Conservation (phyloP, 1,140 invertebrate genomes). For the Neodiprion virginianus region DNA sequence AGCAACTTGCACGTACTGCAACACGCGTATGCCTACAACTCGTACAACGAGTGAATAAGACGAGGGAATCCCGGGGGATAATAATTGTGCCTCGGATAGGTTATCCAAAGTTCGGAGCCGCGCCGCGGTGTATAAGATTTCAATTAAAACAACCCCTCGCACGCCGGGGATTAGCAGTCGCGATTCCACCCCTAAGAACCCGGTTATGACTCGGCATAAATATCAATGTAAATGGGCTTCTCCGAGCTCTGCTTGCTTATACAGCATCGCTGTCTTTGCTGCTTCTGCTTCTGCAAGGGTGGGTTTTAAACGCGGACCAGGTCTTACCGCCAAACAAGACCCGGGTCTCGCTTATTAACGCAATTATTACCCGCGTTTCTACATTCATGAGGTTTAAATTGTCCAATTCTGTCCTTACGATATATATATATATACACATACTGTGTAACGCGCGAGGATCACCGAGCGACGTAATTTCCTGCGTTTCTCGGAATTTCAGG, state of each 20-base stretch:
- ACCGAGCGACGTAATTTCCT: no score
- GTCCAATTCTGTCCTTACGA: background rate
- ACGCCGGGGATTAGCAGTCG: conserved; percentile 2
- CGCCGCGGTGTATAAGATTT: background rate
- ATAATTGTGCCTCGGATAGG: no score
- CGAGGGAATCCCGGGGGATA: no score
- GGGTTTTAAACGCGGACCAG: background rate
- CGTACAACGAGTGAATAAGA: no score
- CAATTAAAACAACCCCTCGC: conserved; percentile 7
- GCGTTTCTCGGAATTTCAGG: no score
- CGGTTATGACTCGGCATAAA: conserved; percentile 7
- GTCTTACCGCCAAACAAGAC: background rate
- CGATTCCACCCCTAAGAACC: conserved; percentile 1
- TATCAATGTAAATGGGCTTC: conserved; percentile 5
- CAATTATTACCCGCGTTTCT: conserved; percentile 7
- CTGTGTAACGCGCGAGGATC: no score
- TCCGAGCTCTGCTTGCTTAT: background rate
- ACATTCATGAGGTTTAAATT: conserved; percentile 7
- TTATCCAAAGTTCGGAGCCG: background rate
- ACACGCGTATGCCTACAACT: no score
- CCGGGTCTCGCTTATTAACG: background rate
- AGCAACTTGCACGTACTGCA: no score
- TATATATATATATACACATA: background rate
- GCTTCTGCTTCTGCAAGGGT: background rate
- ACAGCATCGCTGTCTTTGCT: background rate